A percentile compares a stretch with the other conserved stretches of the same genome.
These are phyloP conservation scores for Poliocrania exsul DNA, from an alignment of 2,797 vertebrate species.

Conservation along the genomic window DNA sequence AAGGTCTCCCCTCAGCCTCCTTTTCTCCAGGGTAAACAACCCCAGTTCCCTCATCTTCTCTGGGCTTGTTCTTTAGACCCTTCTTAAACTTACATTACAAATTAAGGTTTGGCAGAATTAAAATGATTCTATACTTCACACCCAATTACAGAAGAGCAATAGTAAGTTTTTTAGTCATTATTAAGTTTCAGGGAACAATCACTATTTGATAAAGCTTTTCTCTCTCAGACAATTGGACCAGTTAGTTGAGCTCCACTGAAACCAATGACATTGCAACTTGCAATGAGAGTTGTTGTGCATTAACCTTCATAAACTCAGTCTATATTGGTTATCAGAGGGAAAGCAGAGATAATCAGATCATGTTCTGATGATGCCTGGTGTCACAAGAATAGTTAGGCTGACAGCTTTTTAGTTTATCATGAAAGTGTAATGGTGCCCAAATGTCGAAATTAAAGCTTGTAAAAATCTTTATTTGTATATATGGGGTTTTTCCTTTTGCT, in stretches of 20 bases:
- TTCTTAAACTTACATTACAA: conserved; percentile 4
- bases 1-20: not conserved
- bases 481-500: not conserved
- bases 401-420: not conserved
- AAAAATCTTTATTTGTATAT: not conserved
- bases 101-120: not conserved
- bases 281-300: not conserved
- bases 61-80: not conserved
- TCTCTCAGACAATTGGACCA: not conserved
- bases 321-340: not conserved
- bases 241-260: not conserved
- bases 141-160: not conserved
- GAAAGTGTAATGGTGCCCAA: not conserved
- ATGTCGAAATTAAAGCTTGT: not conserved
- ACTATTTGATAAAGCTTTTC: not conserved
- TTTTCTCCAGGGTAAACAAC: not conserved
- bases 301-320: not conserved
- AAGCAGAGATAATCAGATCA: not conserved
- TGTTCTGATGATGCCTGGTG: not conserved
- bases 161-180: not conserved
- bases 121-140: not conserved
- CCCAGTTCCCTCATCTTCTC: not conserved
- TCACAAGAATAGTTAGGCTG: not conserved
- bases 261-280: not conserved
- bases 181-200: not conserved